phyloP scores from a whole-genome alignment of 2,113 vertebrate species.

The Sphyrna mokarran region DNA sequence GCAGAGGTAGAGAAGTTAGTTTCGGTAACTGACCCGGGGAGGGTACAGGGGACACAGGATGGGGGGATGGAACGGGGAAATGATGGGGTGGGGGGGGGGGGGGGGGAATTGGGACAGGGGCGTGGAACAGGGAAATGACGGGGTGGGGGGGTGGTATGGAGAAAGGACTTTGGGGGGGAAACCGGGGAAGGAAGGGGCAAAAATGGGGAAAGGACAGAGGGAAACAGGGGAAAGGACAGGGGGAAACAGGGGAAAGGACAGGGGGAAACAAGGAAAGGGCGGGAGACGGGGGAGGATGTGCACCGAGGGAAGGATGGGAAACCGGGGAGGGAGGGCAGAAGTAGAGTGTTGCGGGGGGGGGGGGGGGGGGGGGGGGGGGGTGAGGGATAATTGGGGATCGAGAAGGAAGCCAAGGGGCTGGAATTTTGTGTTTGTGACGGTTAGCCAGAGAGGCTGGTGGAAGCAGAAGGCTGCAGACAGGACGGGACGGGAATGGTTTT shows the following conservation, averaged over 20 bases:
- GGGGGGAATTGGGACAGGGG: too few relatives aligned
- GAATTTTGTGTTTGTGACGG: not conserved
- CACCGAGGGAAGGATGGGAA: too few relatives aligned
- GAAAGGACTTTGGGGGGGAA: too few relatives aligned
- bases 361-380: too few relatives aligned
- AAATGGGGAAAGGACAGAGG: too few relatives aligned
- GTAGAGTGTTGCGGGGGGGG: not conserved
- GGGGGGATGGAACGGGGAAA: not conserved
- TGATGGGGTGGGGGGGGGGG: too few relatives aligned
- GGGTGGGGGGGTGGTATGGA: not conserved
- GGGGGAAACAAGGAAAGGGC: too few relatives aligned
- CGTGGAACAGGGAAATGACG: not conserved
- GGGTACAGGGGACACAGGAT: too few relatives aligned
- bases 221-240: too few relatives aligned
- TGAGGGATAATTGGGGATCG: not conserved
- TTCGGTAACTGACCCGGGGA: not conserved
- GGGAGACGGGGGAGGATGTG: too few relatives aligned
- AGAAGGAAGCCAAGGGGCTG: not conserved
- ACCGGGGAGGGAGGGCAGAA: too few relatives aligned
- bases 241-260: too few relatives aligned
- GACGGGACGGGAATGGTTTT: not conserved
- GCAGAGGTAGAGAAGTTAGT: not conserved
- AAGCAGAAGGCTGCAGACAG: not conserved
- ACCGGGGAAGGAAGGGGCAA: not conserved
- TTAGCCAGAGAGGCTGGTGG: not conserved